Base-by-base conservation (phyloP, 2,888 invertebrate species). In the Tipula unca region DNA sequence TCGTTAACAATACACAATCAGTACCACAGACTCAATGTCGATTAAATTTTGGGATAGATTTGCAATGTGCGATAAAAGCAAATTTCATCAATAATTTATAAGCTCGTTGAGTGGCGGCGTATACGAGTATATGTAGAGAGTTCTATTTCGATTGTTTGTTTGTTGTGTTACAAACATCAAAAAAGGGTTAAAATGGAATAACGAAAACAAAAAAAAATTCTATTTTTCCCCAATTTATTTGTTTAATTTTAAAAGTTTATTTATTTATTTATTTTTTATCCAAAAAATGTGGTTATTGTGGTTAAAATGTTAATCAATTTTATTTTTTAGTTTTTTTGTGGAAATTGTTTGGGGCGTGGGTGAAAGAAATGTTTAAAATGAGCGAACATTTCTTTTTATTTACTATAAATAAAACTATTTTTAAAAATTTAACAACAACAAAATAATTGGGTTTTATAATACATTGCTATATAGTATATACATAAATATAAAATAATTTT, bases 301-400 rank as follows among this genome's bases (percentile, higher is more conserved):
- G 69, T 69, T 69, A 69, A 69, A 69, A 69, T 69, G 69, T 69
- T 69, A 69, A 69, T 69, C 69, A 69, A 69, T 69, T 69, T 69
- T 25, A 69, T 69, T 69, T 69, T 54, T 20, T 20, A 20, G 6
- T 25, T 54, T 20, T 54, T 20, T 25, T 25, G 25, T n/a, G 69
- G 25, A 69, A 25, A 69, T 25, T 25, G 69, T 69, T 69, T 20
- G 8, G 54, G 69, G 13, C 8, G 69, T 25, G 25, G 69, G 69
- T 69, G 25, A 17, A 54, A 17, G 14, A 54, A n/a, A 54, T 54
- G 1, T 54, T 54, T 54, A 20, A 54, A 54, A 54, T 69, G 69
- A 25, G 69, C 69, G 69, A 69, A 25, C 25, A 69, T 17, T 32
- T 32, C 3, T 32, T 54, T 17, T 6, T 54, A 4, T 54, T 54